Conservation (phyloP, 2,888 invertebrate species). For the Cyaniris semiargus region DNA sequence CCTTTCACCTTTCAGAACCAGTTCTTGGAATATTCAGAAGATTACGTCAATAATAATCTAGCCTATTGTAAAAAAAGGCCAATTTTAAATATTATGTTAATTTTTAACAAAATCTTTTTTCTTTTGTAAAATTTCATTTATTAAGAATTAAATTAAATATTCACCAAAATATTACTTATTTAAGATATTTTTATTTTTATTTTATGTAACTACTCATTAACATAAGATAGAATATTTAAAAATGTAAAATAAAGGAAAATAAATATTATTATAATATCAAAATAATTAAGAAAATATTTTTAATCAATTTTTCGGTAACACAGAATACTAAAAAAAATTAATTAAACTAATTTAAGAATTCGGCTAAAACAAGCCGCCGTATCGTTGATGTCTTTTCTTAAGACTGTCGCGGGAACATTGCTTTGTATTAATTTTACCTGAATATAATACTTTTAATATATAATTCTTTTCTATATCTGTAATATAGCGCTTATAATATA, state of each 20-base stretch:
- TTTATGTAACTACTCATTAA: neutral
- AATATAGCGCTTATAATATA: neutral
- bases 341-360: neutral
- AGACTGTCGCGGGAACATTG: constrained; percentile 39
- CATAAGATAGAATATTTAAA: neutral
- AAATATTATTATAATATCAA: neutral
- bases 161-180: too few relatives aligned
- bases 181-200: too few relatives aligned
- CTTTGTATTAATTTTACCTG: neutral
- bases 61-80: constrained; percentile 7
- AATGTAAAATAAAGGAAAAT: neutral
- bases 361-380: neutral
- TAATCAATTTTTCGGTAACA: neutral
- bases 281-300: neutral
- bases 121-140: neutral
- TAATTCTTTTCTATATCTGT: neutral
- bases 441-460: neutral
- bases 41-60: constrained; percentile 7
- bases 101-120: neutral
- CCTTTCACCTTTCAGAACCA: constrained; percentile 16
- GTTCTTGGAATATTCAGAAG: neutral
- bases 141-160: too few relatives aligned
- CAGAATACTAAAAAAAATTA: neutral
- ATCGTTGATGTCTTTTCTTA: constrained; percentile 71
- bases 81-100: neutral